Conservation (phyloP, 1,140 invertebrate genomes). For the Achroia grisella region DNA sequence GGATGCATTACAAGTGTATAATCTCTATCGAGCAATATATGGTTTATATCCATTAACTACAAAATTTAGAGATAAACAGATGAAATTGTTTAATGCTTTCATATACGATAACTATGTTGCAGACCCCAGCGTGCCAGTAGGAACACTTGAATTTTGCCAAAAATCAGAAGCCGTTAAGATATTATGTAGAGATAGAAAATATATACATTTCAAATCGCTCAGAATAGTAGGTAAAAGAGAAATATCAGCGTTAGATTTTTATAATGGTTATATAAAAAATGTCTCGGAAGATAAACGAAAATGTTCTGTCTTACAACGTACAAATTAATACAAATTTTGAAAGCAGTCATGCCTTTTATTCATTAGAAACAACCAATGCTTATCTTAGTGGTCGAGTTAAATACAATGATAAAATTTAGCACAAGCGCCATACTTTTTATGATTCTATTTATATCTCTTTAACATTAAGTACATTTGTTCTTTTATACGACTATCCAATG, state of each 20-base stretch:
- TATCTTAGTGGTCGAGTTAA: too few relatives aligned
- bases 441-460: too few relatives aligned
- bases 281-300: conserved; percentile 34
- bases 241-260: conserved; percentile 79
- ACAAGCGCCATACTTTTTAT: too few relatives aligned
- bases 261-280: conserved; percentile 79
- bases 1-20: conserved; percentile 76
- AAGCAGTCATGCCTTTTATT: too few relatives aligned
- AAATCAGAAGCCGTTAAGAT: conserved; percentile 71
- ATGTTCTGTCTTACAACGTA: conserved; percentile 14
- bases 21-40: conserved; percentile 79
- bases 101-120: conserved; percentile 22
- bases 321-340: too few relatives aligned
- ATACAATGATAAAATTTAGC: too few relatives aligned
- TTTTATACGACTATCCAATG: too few relatives aligned
- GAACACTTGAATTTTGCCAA: conserved; percentile 72
- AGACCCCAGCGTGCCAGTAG: conserved; percentile 38
- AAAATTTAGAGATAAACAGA: conserved; percentile 70
- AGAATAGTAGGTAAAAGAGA: conserved; percentile 74
- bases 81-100: conserved; percentile 78
- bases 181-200: conserved; percentile 74
- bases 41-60: conserved; percentile 78
- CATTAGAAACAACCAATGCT: too few relatives aligned
- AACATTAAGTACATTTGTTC: too few relatives aligned
- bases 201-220: conserved; percentile 75